Base-by-base conservation (phyloP, 2,113 vertebrate species). In the Thinocorus orbignyianus region DNA sequence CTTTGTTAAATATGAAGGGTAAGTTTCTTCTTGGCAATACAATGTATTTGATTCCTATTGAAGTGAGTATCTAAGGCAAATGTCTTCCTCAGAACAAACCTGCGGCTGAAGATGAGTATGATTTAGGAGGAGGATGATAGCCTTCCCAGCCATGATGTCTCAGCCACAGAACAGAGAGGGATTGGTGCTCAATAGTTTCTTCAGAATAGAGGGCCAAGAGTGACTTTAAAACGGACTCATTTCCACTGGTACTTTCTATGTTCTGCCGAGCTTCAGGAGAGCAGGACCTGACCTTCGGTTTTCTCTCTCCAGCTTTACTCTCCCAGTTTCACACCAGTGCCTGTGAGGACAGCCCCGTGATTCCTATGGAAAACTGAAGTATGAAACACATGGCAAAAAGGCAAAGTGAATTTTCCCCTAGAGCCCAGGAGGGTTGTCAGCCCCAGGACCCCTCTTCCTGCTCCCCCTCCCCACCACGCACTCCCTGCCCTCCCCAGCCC, bases 141-240 rank as follows among this genome's bases (percentile, higher is more conserved):
- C 68, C 81, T 55, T 83, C 24, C 68, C 41, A 74, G 42, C 17
- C 31, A 2, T n/a, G 49, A 30, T 17, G 31, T 28, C 76, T 57
- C 65, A 81, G 26, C 18, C 26, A 66, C 41, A 64, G 61, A 61
- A 48, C 23, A 49, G 30, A 48, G 19, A 52, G 11, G 5, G 41
- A 33, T 42, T 33, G 68, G 12, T 31, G 37, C 28, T 18, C 51
- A 60, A 23, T 23, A 44, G 55, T 64, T 58, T 76, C 26, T 52
- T 33, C 57, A 33, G 66, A 72, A 46, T 1, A 15, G 25, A 39
- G 42, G 6, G 28, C 15, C 13, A 42, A 2, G 0, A 8, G 1
- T 62, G 24, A 42, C 48, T 81, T 73, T 46, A 30, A 69, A 83
- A 44, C 5, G 77, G 42, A 33, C 16, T 6, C 28, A 14, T 7